Conservation (phyloP, 2,113 vertebrate species). For the Scytalopus superciliaris region DNA sequence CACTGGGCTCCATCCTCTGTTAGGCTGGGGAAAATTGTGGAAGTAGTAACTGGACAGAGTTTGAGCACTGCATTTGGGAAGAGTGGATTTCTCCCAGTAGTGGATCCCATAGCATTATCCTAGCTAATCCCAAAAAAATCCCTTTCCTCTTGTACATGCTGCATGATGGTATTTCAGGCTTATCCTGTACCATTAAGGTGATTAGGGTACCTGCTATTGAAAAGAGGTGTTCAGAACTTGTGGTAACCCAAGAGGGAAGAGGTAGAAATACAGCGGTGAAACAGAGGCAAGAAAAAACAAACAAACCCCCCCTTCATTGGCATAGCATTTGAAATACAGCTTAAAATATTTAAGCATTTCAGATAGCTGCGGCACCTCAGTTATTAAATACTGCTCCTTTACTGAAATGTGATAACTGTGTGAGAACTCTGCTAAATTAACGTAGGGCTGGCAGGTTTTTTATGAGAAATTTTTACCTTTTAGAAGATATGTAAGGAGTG, state of each 20-base stretch:
- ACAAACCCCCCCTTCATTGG: neutral
- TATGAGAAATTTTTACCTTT: neutral
- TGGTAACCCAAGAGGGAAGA: neutral
- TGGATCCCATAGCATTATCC: neutral
- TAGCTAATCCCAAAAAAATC: conserved; percentile 20
- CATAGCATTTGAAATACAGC: neutral
- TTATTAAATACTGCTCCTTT: neutral
- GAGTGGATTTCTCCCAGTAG: neutral
- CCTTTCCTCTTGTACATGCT: neutral
- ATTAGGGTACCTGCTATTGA: neutral
- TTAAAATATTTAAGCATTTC: neutral
- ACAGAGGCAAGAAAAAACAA: neutral
- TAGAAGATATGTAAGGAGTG: neutral
- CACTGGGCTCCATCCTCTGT: neutral
- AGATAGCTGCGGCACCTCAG: neutral
- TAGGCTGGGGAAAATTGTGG: neutral
- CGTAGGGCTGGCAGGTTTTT: neutral
- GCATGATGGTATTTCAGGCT: neutral
- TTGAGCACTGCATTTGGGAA: neutral
- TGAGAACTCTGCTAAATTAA: neutral
- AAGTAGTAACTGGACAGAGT: neutral
- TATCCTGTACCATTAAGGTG: conserved; percentile 15
- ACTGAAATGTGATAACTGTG: neutral
- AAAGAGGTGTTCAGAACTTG: neutral
- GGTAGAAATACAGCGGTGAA: neutral